Base-by-base conservation (phyloP, 2,888 invertebrate species). In the Hypolimnas misippus region DNA sequence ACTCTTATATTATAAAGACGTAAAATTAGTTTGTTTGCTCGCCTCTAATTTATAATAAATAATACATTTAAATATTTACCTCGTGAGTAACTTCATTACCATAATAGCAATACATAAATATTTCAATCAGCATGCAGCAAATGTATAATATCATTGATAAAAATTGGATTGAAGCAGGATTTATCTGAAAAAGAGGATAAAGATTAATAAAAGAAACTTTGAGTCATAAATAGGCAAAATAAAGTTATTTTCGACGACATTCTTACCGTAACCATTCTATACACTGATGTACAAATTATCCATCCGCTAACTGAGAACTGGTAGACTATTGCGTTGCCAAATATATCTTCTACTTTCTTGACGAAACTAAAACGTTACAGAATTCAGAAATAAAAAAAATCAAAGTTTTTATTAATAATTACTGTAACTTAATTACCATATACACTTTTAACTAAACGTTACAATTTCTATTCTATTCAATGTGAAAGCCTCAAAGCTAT, bases 131-230 rank as follows among this genome's bases (percentile, higher is more conserved):
- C n/a, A 87, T 76, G 64, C 86, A 87, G 14, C 57, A 57, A 63
- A 86, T 78, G 68, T 86, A 87, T 68, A 83, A 68, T 3, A 79
- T 62, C 83, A 85, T 84, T 1, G 86, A 85, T 1, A 78, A 63
- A 53, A 81, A 84, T 49, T 81, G 76, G 5, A 86, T 70, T 14
- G 85, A 83, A 14, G 70, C 62, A 14, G 79, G 77, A 60, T 76
- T 66, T 21, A 82, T 72, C 85, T 84, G 74, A 33, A 79, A 78
- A 57, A 25, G 5, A 5, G 5, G 5, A 21, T 5, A 12, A n/a
- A 21, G 19, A 12, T 1, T 21, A 21, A 52, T 21, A 33, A n/a
- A 19, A 3, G n/a, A n/a, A n/a, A n/a, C n/a, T n/a, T 29, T 19
- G 6, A n/a, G 12, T 19, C 7, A 12, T 0, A 12, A 12, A 46